Evolutionary conservation across 2,113 vertebrate species (phyloP).

Genomic region (Phainopepla nitens): DNA sequence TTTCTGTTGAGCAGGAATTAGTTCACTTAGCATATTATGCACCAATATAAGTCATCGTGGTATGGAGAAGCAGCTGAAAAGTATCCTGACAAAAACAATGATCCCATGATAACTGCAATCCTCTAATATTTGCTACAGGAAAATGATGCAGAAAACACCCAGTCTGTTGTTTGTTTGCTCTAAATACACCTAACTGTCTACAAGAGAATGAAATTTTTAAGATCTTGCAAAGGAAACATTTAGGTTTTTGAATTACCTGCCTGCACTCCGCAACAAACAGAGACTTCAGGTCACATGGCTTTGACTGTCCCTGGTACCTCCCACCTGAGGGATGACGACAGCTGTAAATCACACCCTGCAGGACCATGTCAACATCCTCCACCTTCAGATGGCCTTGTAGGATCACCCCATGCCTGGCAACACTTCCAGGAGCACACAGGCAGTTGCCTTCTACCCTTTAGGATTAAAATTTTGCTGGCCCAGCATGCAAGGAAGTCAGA

Average conservation of each 20-base stretch:
- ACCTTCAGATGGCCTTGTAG: neutral
- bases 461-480: slow-evolving; percentile 8
- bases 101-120: neutral
- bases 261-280: neutral
- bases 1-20: neutral
- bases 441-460: neutral
- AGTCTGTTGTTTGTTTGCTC: neutral
- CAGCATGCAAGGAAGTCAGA: neutral
- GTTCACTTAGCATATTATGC: neutral
- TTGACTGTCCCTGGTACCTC: neutral
- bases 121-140: neutral
- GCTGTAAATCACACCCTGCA: neutral
- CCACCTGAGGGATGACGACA: neutral
- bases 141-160: fast-evolving
- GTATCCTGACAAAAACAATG: neutral
- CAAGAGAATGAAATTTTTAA: neutral
- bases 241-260: neutral
- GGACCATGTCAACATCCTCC: neutral
- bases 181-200: neutral
- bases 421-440: neutral
- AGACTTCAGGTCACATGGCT: neutral
- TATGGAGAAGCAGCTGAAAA: neutral
- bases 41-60: neutral
- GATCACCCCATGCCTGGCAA: neutral
- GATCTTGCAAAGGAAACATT: neutral